Evolutionary conservation across 2,113 vertebrate species (phyloP), one percentile per base, ranked within the genome.

Genomic region (Maccullochella peelii): DNA sequence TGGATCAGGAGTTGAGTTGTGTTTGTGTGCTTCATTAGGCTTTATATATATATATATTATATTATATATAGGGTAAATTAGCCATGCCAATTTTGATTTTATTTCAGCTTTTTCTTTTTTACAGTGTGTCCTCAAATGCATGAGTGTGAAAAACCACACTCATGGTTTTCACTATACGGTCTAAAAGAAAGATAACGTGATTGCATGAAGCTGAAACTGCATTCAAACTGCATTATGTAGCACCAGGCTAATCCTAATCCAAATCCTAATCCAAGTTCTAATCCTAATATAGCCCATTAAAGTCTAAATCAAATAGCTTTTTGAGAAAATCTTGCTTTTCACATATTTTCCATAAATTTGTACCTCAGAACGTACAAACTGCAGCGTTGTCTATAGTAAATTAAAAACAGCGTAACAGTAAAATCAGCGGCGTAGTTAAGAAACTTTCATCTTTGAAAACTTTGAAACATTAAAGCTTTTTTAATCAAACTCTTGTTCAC

Each of bases 221-320:
- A 79, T 49, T 52, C 18, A 57, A 42, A 16, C 25, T 71, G 75
- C 49, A 76, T 79, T 14, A n/a, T 76, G 73, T 80, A 73, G 77
- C 76, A 77, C 27, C 47, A 2, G 18, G 38, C 61, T 80, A 83
- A 87, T 87, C 52, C 79, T 82, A 68, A 74, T 74, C 73, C 57
- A 69, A 74, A 86, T 74, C 80, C 80, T 87, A 79, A 83, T 76
- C 33, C 68, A 10, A 15, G 7, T 8, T 38, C 49, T 88, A 77
- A 88, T 81, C 73, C 86, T 73, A 73, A 81, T 80, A 42, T 15
- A 33, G 20, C 52, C 71, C 52, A 69, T 77, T 85, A 80, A 85
- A 70, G 49, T 50, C 76, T 21, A 8, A 67, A n/a, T 73, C 59
- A 72, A 73, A 78, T 7, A 11, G 58, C 40, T 65, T 50, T 50